A percentile compares a stretch with the other conserved stretches of the same genome.
These are phyloP conservation scores for Bellardia bayeri DNA, from an alignment of 2,888 invertebrate species.

Conservation along the genomic window DNA sequence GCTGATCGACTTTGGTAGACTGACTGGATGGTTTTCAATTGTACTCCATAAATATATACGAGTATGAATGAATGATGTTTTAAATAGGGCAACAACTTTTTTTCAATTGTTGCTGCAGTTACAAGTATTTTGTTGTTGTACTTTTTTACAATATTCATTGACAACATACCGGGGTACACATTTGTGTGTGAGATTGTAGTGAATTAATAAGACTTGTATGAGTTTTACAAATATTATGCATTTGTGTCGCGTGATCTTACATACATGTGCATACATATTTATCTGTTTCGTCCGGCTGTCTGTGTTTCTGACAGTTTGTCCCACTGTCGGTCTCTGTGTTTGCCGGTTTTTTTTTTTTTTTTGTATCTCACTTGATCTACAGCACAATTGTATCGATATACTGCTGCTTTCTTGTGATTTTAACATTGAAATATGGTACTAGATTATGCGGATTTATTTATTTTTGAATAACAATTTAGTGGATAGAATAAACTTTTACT, in stretches of 20 bases:
- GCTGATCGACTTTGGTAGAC: constrained; percentile 24
- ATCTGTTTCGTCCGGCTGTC: constrained; percentile 4
- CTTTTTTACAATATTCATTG: constrained; percentile 10
- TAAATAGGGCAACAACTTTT: constrained; percentile 72
- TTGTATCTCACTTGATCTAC: constrained; percentile 48
- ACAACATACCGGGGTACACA: constrained; percentile 1
- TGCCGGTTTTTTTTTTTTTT: constrained; percentile 45
- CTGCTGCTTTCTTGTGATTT: constrained; percentile 44
- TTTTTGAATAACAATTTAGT: constrained; percentile 54
- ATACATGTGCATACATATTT: not conserved
- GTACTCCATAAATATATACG: not conserved
- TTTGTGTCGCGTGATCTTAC: constrained; percentile 75
- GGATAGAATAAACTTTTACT: constrained; percentile 69
- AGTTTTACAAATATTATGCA: constrained; percentile 75
- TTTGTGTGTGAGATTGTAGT: constrained; percentile 10
- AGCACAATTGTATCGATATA: constrained; percentile 42
- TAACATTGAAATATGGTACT: constrained; percentile 71
- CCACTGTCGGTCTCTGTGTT: constrained; percentile 38
- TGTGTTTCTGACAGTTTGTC: constrained; percentile 23
- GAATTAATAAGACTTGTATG: constrained; percentile 40
- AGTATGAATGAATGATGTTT: constrained; percentile 29
- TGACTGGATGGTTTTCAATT: constrained; percentile 19
- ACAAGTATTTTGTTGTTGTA: not conserved
- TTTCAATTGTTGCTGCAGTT: constrained; percentile 19
- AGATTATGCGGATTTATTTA: constrained; percentile 70